Evolutionary conservation across 2,797 vertebrate genomes (phyloP).

Genomic region (Tachyglossus aculeatus): DNA sequence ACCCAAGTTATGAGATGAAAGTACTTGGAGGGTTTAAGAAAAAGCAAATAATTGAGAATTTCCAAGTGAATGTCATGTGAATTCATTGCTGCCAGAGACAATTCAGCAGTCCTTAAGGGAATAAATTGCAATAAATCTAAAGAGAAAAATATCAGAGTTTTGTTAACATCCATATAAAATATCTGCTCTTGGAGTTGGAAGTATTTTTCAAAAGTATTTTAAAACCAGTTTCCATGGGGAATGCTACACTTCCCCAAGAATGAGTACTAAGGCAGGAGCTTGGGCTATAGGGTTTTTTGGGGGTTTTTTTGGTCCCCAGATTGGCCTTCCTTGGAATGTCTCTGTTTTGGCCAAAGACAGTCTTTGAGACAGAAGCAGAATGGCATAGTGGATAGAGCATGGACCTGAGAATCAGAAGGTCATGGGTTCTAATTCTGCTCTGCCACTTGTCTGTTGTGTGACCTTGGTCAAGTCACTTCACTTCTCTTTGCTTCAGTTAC

Average conservation of each 20-base stretch:
- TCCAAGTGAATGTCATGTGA: constrained; percentile 57
- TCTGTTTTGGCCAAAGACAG: constrained; percentile 40
- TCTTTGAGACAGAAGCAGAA: constrained; percentile 42
- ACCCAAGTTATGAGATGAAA: constrained; percentile 62
- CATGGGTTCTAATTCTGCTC: not conserved
- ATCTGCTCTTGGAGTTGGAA: constrained; percentile 28
- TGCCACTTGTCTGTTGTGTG: not conserved
- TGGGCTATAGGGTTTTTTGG: too few species aligned
- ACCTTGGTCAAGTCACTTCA: not conserved
- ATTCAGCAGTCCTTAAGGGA: constrained; percentile 61
- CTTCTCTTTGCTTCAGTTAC: not conserved
- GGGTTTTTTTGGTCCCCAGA: constrained; percentile 21
- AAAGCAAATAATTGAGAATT: constrained; percentile 67
- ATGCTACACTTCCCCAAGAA: constrained; percentile 31
- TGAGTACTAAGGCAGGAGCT: constrained; percentile 50
- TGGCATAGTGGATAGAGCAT: too few species aligned
- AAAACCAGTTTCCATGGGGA: constrained; percentile 43
- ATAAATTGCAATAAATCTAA: constrained; percentile 63
- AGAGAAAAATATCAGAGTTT: constrained; percentile 60
- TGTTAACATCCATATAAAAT: constrained; percentile 63
- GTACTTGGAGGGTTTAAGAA: constrained; percentile 51
- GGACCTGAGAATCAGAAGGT: not conserved
- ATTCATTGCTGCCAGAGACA: constrained; percentile 70
- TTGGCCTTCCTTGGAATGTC: constrained; percentile 42
- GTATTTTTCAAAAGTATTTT: constrained; percentile 55